These are phyloP conservation scores for Zoanthus gigantus DNA, from an alignment of 92 coral and sea anemone genomes.

Conservation along the genomic window DNA sequence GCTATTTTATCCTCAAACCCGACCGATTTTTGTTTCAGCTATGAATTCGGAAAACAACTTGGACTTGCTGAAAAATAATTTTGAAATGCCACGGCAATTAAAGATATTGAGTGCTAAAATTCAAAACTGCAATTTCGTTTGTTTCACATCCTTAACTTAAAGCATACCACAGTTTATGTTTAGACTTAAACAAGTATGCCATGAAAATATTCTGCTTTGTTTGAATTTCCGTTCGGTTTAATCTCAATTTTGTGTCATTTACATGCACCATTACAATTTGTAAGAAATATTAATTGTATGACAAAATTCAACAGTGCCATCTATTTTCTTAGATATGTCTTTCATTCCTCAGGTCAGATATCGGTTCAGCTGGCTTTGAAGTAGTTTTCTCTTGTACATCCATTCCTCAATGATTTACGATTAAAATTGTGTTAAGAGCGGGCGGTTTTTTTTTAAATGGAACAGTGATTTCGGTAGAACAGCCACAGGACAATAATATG, in stretches of 20 bases:
- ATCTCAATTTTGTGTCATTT: background rate
- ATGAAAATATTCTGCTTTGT: background rate
- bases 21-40: slow-evolving; percentile 20
- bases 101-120: background rate
- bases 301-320: background rate
- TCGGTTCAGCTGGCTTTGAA: background rate
- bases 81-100: slow-evolving; percentile 20
- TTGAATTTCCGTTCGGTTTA: background rate
- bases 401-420: background rate
- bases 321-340: background rate
- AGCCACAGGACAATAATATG: too few relatives aligned
- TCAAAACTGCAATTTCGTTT: background rate
- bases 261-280: slow-evolving; percentile 16
- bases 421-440: background rate
- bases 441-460: background rate
- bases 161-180: background rate
- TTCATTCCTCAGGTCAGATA: background rate
- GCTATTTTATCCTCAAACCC: background rate
- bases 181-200: background rate
- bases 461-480: background rate
- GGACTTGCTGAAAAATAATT: background rate
- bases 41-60: background rate
- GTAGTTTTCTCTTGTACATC: background rate
- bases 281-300: background rate
- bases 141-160: background rate